Conservation (phyloP, 2,797 vertebrate species). For the Arctocebus calabarensis region DNA sequence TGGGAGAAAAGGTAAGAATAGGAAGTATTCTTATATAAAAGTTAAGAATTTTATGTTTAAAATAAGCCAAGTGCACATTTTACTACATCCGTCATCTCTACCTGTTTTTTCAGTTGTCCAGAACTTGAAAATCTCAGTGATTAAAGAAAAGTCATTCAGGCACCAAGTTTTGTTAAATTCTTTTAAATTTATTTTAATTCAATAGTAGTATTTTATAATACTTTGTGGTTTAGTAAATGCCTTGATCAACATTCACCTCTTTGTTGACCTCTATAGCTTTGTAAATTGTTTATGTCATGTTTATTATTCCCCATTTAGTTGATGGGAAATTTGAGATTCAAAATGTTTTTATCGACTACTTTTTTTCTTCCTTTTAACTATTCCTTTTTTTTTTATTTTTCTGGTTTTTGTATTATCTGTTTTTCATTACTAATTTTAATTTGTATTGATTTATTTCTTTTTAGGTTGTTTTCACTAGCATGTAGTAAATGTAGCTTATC, state of each 20-base stretch:
- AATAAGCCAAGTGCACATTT: neutral
- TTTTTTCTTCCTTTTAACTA: neutral
- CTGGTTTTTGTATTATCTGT: neutral
- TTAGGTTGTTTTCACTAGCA: neutral
- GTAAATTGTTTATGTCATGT: neutral
- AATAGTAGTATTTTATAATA: neutral
- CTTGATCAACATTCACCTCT: neutral
- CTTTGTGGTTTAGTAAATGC: neutral
- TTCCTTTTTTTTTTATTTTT: neutral
- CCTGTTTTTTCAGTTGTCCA: constrained; percentile 33
- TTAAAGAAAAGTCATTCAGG: neutral
- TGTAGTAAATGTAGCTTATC: neutral
- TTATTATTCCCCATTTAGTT: neutral
- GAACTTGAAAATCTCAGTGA: constrained; percentile 34
- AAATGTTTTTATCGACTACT: neutral
- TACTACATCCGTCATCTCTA: neutral
- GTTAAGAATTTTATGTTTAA: neutral
- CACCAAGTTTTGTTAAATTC: neutral
- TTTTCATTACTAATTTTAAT: neutral
- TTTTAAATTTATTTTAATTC: neutral
- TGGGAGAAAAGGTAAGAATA: neutral
- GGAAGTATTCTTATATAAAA: neutral
- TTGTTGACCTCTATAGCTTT: neutral
- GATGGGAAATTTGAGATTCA: neutral
- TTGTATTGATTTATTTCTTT: constrained; percentile 2